Conservation (phyloP, 2,797 vertebrate genomes). For the Enteromius argenteus region DNA sequence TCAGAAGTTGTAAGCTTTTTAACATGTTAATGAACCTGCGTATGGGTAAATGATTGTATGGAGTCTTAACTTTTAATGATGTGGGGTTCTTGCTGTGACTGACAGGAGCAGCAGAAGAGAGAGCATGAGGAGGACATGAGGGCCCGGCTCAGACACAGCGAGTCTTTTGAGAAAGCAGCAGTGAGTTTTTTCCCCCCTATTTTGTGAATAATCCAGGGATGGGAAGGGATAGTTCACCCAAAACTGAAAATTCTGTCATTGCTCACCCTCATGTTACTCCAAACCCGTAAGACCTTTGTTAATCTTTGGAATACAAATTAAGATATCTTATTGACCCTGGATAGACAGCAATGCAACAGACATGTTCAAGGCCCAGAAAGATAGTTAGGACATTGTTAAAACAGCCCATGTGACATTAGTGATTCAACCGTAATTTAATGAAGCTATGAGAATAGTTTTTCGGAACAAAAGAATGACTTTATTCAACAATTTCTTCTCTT, state of each 20-base stretch:
- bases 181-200: slow-evolving; percentile 71
- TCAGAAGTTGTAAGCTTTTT: neutral
- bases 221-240: neutral
- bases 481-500: neutral
- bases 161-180: slow-evolving; percentile 85
- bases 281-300: neutral
- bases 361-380: neutral
- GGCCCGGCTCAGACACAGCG: slow-evolving; percentile 77
- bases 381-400: neutral
- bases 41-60: neutral
- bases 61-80: neutral
- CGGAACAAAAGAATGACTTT: neutral
- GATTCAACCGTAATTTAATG: neutral
- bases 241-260: neutral
- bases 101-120: slow-evolving; percentile 82
- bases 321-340: neutral
- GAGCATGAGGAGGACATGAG: slow-evolving; percentile 84
- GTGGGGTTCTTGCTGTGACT: neutral
- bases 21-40: neutral
- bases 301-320: neutral
- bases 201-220: neutral
- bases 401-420: neutral
- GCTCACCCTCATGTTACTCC: neutral
- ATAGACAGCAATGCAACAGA: neutral
- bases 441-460: neutral